phyloP scores from a whole-genome alignment of 2,113 vertebrate genomes.

The Varanus salvator region DNA sequence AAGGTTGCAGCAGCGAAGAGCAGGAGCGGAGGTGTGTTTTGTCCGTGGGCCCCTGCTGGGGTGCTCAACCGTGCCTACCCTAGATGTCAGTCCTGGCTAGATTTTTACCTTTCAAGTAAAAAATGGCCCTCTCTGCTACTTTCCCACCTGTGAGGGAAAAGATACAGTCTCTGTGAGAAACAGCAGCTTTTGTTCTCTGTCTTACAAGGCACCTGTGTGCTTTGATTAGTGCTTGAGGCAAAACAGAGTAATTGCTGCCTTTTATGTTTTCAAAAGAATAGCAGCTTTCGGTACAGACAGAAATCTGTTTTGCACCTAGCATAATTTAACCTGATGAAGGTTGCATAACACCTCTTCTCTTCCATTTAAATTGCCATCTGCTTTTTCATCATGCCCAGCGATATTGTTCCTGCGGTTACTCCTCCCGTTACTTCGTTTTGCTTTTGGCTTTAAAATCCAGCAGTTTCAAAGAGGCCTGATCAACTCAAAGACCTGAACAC shows the following conservation, averaged over 20 bases:
- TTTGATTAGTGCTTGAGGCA: neutral
- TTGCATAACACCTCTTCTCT: neutral
- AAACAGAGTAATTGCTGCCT: neutral
- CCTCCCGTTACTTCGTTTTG: neutral
- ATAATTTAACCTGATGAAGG: neutral
- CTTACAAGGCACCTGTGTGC: neutral
- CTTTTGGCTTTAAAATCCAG: neutral
- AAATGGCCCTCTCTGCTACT: neutral
- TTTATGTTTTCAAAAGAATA: conserved; percentile 9
- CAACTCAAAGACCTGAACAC: neutral
- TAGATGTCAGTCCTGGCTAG: too few species aligned
- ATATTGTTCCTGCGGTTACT: neutral
- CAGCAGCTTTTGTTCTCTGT: neutral
- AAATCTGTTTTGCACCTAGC: neutral
- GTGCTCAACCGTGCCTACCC: too few species aligned
- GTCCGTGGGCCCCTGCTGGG: too few species aligned
- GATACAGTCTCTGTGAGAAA: neutral
- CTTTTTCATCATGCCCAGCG: neutral
- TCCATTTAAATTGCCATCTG: neutral
- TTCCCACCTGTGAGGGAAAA: neutral
- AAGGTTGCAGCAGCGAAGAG: too few species aligned
- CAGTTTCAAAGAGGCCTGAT: neutral
- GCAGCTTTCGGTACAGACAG: neutral
- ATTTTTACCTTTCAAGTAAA: neutral
- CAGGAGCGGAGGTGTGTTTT: too few species aligned